Conservation (phyloP, 2,888 invertebrate species). For the Ptychoptera albimana region DNA sequence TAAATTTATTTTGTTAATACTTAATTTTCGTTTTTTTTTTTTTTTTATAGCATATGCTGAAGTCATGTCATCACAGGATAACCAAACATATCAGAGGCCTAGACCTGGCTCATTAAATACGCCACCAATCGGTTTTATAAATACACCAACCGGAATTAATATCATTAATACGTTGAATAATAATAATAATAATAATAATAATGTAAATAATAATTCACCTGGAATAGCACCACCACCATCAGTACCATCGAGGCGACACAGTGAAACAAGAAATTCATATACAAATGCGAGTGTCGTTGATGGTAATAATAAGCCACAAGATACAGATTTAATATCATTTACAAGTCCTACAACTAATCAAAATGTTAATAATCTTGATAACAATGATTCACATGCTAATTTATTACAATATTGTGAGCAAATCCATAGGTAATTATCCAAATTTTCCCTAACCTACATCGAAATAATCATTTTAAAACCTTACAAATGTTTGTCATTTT, state of each 20-base stretch:
- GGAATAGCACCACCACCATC: slow-evolving; percentile 32
- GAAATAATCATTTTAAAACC: too few species aligned
- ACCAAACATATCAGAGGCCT: too few species aligned
- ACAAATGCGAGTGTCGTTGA: background rate
- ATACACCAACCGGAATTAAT: background rate
- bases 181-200: background rate
- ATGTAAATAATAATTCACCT: background rate
- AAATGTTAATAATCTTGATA: slow-evolving; percentile 9
- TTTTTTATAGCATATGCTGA: too few species aligned
- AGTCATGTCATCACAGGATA: too few species aligned
- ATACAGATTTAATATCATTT: slow-evolving; percentile 55
- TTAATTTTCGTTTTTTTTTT: too few species aligned
- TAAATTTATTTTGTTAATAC: too few species aligned
- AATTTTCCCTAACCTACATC: too few species aligned
- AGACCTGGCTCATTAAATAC: slow-evolving; percentile 33
- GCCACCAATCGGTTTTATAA: slow-evolving; percentile 21
- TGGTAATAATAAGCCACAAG: slow-evolving; percentile 12
- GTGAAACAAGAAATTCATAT: slow-evolving; percentile 9
- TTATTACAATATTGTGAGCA: slow-evolving; percentile 16
- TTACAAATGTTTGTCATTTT: too few species aligned
- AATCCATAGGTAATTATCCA: slow-evolving; percentile 32
- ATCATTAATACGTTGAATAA: background rate
- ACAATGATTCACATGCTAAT: slow-evolving; percentile 5
- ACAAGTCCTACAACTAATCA: slow-evolving; percentile 39
- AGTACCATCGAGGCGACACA: slow-evolving; percentile 17